Percentiles rank a stretch among this genome's conserved stretches.
phyloP scores from a whole-genome alignment of 2,888 invertebrate genomes.

The Aspidapion aeneum region DNA sequence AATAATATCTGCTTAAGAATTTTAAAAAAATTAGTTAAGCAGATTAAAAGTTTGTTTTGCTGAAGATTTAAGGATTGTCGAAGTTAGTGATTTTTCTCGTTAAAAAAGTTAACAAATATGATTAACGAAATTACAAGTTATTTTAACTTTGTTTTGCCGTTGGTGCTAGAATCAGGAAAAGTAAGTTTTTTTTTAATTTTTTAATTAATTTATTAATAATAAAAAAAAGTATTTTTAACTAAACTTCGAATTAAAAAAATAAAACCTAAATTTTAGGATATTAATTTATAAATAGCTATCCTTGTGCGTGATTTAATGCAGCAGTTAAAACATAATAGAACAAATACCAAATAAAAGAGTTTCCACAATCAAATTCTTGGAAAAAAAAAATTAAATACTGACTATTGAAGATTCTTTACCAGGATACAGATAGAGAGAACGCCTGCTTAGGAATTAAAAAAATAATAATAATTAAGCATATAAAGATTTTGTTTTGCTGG shows the following conservation, averaged over 20 bases:
- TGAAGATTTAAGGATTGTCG: neutral
- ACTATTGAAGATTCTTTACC: no score
- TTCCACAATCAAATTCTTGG: neutral
- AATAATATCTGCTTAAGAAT: neutral
- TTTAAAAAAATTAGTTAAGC: neutral
- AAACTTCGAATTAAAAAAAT: no score
- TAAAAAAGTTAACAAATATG: neutral
- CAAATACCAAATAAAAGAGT: no score
- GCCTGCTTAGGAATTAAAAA: neutral
- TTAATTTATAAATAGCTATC: no score
- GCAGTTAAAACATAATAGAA: no score
- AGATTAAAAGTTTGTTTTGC: neutral
- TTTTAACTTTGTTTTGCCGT: constrained; percentile 48
- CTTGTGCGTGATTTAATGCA: no score
- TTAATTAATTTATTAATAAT: neutral
- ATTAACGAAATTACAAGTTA: constrained; percentile 41
- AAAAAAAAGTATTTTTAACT: no score
- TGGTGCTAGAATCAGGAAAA: constrained; percentile 49
- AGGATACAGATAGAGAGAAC: no score
- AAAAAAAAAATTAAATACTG: no score
- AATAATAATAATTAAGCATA: neutral
- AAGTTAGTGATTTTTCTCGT: neutral
- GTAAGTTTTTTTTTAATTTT: constrained; percentile 39
- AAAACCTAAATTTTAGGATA: no score
- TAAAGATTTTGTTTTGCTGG: neutral